Percentiles rank a stretch among this genome's conserved stretches.
Conservation (phyloP, 35 echinoderm and acorn worm genomes). For the Patiria miniata region DNA sequence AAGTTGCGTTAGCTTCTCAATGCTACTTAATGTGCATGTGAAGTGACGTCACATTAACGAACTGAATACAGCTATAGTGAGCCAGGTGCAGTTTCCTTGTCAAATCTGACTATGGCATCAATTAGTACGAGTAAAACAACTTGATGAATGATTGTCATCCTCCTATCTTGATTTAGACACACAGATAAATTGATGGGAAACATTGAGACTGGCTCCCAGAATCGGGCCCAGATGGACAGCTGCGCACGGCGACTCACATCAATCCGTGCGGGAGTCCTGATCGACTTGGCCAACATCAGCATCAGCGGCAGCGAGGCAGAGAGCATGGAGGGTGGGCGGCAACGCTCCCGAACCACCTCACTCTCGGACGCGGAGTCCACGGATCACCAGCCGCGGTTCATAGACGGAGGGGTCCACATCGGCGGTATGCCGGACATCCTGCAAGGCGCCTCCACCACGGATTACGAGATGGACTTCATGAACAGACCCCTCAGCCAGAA, state of each 20-base stretch:
- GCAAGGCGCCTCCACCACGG: conserved; percentile 1
- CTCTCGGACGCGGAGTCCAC: neutral
- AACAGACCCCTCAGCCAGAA: neutral
- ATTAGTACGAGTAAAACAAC: no score
- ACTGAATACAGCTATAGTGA: no score
- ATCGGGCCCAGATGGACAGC: neutral
- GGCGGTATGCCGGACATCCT: neutral
- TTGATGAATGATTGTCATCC: no score
- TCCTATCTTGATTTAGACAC: neutral
- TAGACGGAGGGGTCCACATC: neutral
- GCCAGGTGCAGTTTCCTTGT: no score
- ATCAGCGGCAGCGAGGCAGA: conserved; percentile 1
- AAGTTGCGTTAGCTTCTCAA: no score
- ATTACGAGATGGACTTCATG: conserved; percentile 6
- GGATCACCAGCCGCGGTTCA: neutral
- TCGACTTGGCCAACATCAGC: conserved; percentile 8
- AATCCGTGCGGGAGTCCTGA: conserved; percentile 2
- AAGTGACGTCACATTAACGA: no score
- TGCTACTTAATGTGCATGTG: no score
- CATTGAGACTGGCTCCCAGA: neutral
- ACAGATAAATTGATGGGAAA: neutral
- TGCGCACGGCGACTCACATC: neutral
- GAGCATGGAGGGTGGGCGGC: neutral
- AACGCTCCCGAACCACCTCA: neutral
- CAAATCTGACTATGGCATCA: no score